Evolutionary conservation across 92 coral and sea anemone species (phyloP).

Genomic region (Epizoanthus rinbou): DNA sequence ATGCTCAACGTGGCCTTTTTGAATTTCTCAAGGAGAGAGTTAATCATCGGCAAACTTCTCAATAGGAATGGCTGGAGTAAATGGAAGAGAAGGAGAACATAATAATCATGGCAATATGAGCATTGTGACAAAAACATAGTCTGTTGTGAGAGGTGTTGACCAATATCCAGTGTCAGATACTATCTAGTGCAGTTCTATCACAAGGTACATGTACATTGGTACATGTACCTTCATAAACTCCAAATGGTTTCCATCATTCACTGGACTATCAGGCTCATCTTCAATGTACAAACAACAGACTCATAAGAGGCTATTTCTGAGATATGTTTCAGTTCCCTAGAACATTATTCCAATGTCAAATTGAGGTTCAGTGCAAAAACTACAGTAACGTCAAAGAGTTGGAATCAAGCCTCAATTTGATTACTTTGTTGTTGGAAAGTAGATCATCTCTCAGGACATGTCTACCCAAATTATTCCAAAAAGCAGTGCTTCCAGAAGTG

Average conservation of each 20-base stretch:
- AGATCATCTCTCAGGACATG: too few species aligned
- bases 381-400: too few species aligned
- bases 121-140: too few species aligned
- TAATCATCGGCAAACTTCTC: constrained; percentile 17
- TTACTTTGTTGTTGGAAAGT: too few species aligned
- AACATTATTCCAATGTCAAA: too few species aligned
- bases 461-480: too few species aligned
- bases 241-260: constrained; percentile 51
- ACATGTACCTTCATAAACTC: constrained; percentile 20
- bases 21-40: constrained; percentile 8
- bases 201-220: constrained; percentile 20
- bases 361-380: too few species aligned
- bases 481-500: too few species aligned
- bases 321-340: too few species aligned
- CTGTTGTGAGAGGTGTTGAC: background rate
- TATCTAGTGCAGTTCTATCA: constrained; percentile 75
- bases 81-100: background rate
- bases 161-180: constrained; percentile 76
- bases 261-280: constrained; percentile 28
- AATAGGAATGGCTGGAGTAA: constrained; percentile 16
- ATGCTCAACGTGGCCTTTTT: constrained; percentile 21
- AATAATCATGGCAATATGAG: too few species aligned
- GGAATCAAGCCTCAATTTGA: too few species aligned
- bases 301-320: too few species aligned
- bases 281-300: background rate